Percentiles rank a stretch among this genome's conserved stretches.
Evolutionary conservation across 2,113 vertebrate species (phyloP).

Genomic region (Grallaria varia): DNA sequence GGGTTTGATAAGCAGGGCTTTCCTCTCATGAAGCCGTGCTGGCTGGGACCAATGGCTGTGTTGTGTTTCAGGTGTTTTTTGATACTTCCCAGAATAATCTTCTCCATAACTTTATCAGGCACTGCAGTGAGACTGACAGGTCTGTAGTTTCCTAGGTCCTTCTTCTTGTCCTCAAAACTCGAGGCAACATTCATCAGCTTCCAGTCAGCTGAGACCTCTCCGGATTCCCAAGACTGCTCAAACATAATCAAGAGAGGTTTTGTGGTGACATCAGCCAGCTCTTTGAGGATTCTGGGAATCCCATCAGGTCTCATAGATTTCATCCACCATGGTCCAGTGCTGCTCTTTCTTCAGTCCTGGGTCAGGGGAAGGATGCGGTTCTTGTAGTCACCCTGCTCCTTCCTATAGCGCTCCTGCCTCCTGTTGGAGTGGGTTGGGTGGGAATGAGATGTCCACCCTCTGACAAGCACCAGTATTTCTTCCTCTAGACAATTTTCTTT

Average conservation of each 20-base stretch:
- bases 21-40: not conserved
- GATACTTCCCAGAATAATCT: not conserved
- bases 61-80: not conserved
- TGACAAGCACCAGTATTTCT: not conserved
- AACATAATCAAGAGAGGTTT: not conserved
- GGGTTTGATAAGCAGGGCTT: not conserved
- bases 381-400: not conserved
- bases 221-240: not conserved
- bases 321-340: rapidly evolving
- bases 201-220: not conserved
- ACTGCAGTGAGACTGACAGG: not conserved
- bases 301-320: not conserved
- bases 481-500: not conserved
- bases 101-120: not conserved
- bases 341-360: not conserved
- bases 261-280: not conserved
- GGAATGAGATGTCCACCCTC: not conserved
- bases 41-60: not conserved
- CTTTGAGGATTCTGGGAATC: not conserved
- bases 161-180: not conserved
- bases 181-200: not conserved
- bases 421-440: rapidly evolving
- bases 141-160: not conserved
- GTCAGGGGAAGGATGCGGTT: rapidly evolving
- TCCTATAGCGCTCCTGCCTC: not conserved